These are phyloP conservation scores for Ernsta delagoae DNA, from an alignment of 2,888 invertebrate species.

Conservation along the genomic window DNA sequence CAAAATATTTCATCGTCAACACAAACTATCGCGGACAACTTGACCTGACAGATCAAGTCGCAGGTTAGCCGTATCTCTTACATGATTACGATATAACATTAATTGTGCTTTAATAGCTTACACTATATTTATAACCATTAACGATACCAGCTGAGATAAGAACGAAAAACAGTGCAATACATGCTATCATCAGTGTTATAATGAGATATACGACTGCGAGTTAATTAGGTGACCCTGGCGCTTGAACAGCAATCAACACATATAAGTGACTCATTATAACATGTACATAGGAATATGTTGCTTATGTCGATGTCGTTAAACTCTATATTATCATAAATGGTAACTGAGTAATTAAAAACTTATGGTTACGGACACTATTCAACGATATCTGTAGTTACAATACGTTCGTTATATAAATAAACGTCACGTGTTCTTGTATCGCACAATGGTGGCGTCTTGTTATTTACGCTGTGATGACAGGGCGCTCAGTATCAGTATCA, in stretches of 20 bases:
- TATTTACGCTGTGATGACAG: neutral
- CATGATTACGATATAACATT: constrained; percentile 40
- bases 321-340: constrained; percentile 2
- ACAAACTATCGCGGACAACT: constrained; percentile 6
- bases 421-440: constrained; percentile 26
- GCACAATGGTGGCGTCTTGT: constrained; percentile 21
- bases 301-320: constrained; percentile 13
- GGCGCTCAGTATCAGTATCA: no score
- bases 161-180: constrained; percentile 43
- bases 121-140: constrained; percentile 40
- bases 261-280: constrained; percentile 23
- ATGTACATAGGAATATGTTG: constrained; percentile 7
- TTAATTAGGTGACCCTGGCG: constrained; percentile 40
- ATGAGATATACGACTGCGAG: constrained; percentile 33
- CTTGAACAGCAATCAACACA: constrained; percentile 30
- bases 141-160: constrained; percentile 41
- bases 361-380: constrained; percentile 6
- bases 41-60: constrained; percentile 25
- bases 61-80: constrained; percentile 40
- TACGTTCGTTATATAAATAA: constrained; percentile 20
- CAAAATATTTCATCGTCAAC: constrained; percentile 1
- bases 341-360: constrained; percentile 21
- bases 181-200: constrained; percentile 34
- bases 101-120: constrained; percentile 37
- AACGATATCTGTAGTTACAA: constrained; percentile 16